These are phyloP conservation scores for Sinocyclocheilus maitianheensis DNA, from an alignment of 2,113 vertebrate genomes.

Conservation along the genomic window DNA sequence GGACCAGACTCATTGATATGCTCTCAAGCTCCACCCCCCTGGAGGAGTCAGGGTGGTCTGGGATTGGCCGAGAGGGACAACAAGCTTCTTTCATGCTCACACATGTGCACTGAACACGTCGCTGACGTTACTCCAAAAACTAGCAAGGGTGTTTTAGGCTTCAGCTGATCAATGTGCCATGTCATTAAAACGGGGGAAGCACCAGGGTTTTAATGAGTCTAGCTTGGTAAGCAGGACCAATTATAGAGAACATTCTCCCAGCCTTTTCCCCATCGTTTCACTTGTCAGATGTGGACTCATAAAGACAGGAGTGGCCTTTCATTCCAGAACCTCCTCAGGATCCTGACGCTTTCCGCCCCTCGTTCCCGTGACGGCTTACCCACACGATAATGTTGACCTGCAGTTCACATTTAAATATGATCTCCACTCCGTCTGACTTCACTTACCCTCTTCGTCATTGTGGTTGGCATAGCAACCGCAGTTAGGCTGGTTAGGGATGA, in stretches of 20 bases:
- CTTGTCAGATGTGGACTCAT: constrained; percentile 54
- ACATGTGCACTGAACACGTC: too few species aligned
- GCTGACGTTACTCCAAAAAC: not conserved
- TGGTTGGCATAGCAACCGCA: constrained; percentile 59
- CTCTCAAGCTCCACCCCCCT: constrained; percentile 61
- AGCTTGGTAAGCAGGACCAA: constrained; percentile 71
- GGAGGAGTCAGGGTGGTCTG: constrained; percentile 69
- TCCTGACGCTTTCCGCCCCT: constrained; percentile 56
- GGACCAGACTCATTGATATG: constrained; percentile 66
- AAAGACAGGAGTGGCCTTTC: constrained; percentile 61
- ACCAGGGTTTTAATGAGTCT: constrained; percentile 64
- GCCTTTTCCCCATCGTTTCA: constrained; percentile 9
- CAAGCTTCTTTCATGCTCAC: constrained; percentile 62
- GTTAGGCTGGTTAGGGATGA: constrained; percentile 31
- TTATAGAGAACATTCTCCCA: constrained; percentile 56
- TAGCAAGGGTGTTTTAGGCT: constrained; percentile 1
- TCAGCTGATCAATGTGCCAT: constrained; percentile 17
- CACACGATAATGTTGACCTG: constrained; percentile 63
- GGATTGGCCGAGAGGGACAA: constrained; percentile 69
- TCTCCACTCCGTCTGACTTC: constrained; percentile 31
- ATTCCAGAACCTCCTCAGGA: constrained; percentile 51
- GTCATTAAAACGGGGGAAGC: constrained; percentile 30
- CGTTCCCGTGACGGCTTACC: constrained; percentile 56
- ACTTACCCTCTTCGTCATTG: constrained; percentile 25
- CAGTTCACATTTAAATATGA: constrained; percentile 20